A percentile compares a stretch with the other conserved stretches of the same genome.
phyloP scores from a whole-genome alignment of 2,113 vertebrate species.

The Neomonachus schauinslandi region DNA sequence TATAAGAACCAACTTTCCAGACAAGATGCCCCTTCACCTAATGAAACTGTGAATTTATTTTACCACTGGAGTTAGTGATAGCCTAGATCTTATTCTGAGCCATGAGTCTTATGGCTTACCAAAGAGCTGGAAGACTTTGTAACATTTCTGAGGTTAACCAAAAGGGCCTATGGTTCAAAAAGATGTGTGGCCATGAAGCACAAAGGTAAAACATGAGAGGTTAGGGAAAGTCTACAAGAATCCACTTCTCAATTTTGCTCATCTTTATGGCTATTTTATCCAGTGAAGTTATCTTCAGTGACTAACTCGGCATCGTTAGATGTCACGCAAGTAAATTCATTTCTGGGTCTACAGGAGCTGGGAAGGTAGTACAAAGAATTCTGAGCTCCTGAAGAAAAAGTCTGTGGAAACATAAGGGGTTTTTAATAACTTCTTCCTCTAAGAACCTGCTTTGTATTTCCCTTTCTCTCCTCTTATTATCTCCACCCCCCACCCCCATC shows the following conservation, averaged over 20 bases:
- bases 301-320: neutral
- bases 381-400: neutral
- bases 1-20: conserved; percentile 20
- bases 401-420: neutral
- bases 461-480: neutral
- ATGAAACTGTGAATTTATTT: conserved; percentile 57
- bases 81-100: conserved; percentile 19
- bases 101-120: neutral
- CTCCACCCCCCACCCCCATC: neutral
- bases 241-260: neutral
- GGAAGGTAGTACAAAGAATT: neutral
- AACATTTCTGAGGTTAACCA: neutral
- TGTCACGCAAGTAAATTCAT: neutral
- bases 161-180: neutral
- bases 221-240: neutral
- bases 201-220: neutral
- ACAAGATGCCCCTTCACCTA: conserved; percentile 33
- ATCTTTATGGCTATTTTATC: neutral
- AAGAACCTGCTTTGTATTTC: conserved; percentile 25
- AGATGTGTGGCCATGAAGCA: neutral
- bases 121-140: neutral
- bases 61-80: conserved; percentile 5
- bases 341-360: neutral
- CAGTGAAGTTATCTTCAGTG: neutral
- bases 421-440: conserved; percentile 50